Base-by-base conservation (phyloP, 2,888 invertebrate species). In the Zygaena filipendulae region DNA sequence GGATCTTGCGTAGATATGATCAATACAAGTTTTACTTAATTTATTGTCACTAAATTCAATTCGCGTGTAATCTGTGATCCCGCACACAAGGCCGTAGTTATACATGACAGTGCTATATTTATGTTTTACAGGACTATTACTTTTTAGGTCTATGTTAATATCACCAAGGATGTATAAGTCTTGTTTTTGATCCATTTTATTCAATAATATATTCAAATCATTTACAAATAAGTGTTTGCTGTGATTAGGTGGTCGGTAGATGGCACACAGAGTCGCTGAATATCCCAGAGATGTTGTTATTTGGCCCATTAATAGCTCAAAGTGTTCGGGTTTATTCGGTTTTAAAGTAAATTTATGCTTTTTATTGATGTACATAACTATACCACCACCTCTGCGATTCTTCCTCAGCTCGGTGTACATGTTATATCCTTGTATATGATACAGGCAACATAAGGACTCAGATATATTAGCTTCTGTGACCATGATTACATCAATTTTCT, bases 41-140 rank as follows among this genome's bases (percentile, higher is more conserved):
- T 18, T 13, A 7, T 21, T n/a, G n/a, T 25, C 23, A 13, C 10
- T 19, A 24, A 22, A 9, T 35, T 35, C 34, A 7, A 30, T 21
- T 7, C 16, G 4, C 4, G 16, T 16, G 16, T 16, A 35, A 1
- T 36, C 36, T 3, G 31, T 23, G 23, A 39, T 36, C 27, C 36
- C 39, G 22, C 33, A 30, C 6, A 9, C 27, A 19, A 41, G 27
- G 3, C 41, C 41, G 3, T 20, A 11, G 3, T 21, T 25, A 22
- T 25, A 23, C 26, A 42, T 9, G 11, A 28, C 24, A 14, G 16
- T 25, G 6, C 11, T 33, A 16, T 40, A 40, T 25, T 25, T 30
- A 30, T 40, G 30, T 29, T 32, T 39, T n/a, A 39, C 9, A 31
- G 36, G 35, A 5, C 4, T 21, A n/a, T 26, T 25, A 1, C 9